Percentiles rank a stretch among this genome's conserved stretches.
Conservation (phyloP, 2,797 vertebrate genomes). For the Echiichthys vipera region DNA sequence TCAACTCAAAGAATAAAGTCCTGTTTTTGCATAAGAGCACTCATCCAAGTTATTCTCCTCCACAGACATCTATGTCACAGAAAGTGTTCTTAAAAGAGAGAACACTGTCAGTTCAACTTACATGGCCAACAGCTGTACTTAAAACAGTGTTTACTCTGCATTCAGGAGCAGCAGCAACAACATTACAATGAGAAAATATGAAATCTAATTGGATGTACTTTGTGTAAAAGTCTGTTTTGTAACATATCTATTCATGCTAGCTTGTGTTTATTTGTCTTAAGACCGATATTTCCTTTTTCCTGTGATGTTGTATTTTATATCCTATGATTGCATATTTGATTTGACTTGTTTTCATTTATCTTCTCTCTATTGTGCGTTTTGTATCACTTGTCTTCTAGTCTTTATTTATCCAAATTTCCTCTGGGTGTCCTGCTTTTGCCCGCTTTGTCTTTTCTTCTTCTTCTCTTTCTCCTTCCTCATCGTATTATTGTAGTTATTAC, state of each 20-base stretch:
- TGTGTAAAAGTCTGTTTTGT: background rate
- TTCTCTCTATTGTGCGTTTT: too few species aligned
- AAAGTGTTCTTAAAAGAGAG: background rate
- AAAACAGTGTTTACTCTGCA: background rate
- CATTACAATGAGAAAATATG: background rate
- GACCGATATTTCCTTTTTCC: too few species aligned
- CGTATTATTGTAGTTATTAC: background rate
- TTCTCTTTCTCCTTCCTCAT: too few species aligned
- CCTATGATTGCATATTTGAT: too few species aligned
- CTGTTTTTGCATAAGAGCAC: constrained; percentile 40
- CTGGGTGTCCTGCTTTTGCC: too few species aligned
- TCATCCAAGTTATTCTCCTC: constrained; percentile 1
- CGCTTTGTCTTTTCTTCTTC: too few species aligned
- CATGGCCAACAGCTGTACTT: background rate
- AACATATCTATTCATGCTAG: background rate
- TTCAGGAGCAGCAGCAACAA: background rate
- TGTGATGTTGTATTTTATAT: too few species aligned
- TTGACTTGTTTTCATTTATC: too few species aligned
- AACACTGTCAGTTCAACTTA: background rate
- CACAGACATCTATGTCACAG: background rate
- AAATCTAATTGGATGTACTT: background rate
- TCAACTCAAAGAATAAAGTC: constrained; percentile 68
- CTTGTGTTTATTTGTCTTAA: background rate
- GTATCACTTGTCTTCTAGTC: too few species aligned
- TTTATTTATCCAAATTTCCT: too few species aligned